These are phyloP conservation scores for Apodemus sylvaticus DNA, from an alignment of 2,113 vertebrate species.

Conservation along the genomic window DNA sequence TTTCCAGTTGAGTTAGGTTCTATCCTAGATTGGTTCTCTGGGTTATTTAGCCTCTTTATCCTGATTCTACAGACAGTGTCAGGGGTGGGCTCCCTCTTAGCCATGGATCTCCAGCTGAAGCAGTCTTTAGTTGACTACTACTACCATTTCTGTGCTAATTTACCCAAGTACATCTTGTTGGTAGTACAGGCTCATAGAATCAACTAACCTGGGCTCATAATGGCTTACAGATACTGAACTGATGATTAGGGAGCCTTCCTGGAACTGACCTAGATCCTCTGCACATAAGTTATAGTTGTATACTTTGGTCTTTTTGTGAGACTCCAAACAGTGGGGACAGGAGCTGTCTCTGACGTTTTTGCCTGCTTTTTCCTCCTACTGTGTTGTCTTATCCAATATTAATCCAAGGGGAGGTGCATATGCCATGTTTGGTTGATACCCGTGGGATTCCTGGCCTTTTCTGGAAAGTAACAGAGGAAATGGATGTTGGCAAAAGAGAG, in stretches of 20 bases:
- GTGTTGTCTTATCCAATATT: not conserved
- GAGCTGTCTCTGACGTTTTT: not conserved
- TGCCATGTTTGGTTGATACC: not conserved
- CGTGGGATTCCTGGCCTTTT: not conserved
- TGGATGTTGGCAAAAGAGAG: fast-evolving
- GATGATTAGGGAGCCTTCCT: not conserved
- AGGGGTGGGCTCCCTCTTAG: not conserved
- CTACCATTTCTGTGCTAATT: not conserved
- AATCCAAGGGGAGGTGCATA: not conserved
- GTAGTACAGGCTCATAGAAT: not conserved
- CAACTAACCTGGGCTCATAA: not conserved
- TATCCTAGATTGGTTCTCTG: not conserved
- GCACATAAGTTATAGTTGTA: not conserved
- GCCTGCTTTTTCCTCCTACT: not conserved
- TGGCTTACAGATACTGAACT: not conserved
- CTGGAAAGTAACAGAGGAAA: not conserved
- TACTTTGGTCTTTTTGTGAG: not conserved
- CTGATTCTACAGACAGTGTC: not conserved
- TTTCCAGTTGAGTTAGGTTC: not conserved
- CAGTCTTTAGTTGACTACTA: not conserved
- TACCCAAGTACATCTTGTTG: not conserved
- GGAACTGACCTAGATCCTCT: not conserved
- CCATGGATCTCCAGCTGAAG: not conserved
- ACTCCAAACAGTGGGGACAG: not conserved
- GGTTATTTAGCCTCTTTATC: not conserved